Conservation (phyloP, 2,797 vertebrate genomes). For the Momotus momota region DNA sequence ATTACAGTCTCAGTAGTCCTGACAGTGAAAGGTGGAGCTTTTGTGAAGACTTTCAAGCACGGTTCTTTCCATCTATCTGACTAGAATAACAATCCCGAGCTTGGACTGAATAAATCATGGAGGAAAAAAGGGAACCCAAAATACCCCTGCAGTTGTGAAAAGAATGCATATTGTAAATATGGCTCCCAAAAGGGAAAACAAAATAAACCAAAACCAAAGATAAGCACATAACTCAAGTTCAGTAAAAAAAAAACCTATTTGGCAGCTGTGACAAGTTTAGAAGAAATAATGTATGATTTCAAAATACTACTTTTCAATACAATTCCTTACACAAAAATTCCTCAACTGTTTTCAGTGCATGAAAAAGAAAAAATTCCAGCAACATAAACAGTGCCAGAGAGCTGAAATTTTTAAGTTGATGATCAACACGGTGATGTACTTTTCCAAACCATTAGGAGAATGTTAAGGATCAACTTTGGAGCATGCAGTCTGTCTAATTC, state of each 20-base stretch:
- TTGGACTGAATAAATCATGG: neutral
- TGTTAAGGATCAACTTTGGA: neutral
- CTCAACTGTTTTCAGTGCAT: neutral
- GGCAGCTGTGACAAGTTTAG: neutral
- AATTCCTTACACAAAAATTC: neutral
- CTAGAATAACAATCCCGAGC: constrained; percentile 10
- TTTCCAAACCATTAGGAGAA: neutral
- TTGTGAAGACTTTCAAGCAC: neutral
- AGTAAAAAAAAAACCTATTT: neutral
- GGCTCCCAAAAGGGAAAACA: neutral
- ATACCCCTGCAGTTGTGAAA: constrained; percentile 8
- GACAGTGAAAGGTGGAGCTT: neutral
- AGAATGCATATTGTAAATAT: neutral
- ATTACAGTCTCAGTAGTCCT: neutral
- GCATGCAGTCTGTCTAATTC: neutral
- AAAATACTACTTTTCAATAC: neutral
- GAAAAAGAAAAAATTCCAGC: neutral
- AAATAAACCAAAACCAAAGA: constrained; percentile 22
- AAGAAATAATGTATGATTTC: neutral
- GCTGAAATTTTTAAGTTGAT: neutral
- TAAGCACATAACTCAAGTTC: neutral
- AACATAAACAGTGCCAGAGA: neutral
- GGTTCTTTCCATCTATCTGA: neutral
- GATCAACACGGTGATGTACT: neutral
- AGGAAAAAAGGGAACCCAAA: neutral